These are phyloP conservation scores for Suricata suricatta DNA, from an alignment of 2,113 vertebrate species.

Conservation along the genomic window DNA sequence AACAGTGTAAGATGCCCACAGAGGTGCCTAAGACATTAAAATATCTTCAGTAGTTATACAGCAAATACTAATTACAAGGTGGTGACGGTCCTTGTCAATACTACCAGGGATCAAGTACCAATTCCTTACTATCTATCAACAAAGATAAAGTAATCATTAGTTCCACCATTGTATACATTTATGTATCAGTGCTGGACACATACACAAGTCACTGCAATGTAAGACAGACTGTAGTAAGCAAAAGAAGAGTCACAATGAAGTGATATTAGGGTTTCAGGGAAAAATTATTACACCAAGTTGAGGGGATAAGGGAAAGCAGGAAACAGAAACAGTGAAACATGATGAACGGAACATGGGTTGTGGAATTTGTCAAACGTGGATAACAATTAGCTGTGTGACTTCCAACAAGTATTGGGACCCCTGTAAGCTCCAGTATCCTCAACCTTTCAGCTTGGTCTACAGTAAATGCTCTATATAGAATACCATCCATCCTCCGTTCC, in stretches of 20 bases:
- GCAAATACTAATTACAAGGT: neutral
- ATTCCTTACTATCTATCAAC: neutral
- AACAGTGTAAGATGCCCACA: neutral
- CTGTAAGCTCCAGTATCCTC: neutral
- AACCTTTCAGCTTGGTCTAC: neutral
- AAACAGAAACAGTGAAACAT: neutral
- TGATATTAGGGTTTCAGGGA: neutral
- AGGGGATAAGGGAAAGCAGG: neutral
- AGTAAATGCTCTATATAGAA: neutral
- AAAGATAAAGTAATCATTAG: slow-evolving; percentile 1
- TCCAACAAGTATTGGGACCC: neutral
- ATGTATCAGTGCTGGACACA: neutral
- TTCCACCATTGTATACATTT: slow-evolving; percentile 9
- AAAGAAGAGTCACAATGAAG: neutral
- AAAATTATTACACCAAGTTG: neutral
- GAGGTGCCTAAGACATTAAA: neutral
- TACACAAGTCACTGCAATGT: neutral
- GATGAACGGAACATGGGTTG: neutral
- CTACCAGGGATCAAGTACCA: neutral
- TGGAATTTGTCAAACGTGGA: neutral
- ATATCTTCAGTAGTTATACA: slow-evolving; percentile 3
- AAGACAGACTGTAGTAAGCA: neutral
- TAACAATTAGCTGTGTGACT: neutral
- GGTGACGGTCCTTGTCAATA: neutral
- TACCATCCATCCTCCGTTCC: neutral